Percentiles rank a stretch among this genome's conserved stretches.
phyloP scores from a whole-genome alignment of 2,797 vertebrate genomes.

The Xiphorhynchus erythropygius region DNA sequence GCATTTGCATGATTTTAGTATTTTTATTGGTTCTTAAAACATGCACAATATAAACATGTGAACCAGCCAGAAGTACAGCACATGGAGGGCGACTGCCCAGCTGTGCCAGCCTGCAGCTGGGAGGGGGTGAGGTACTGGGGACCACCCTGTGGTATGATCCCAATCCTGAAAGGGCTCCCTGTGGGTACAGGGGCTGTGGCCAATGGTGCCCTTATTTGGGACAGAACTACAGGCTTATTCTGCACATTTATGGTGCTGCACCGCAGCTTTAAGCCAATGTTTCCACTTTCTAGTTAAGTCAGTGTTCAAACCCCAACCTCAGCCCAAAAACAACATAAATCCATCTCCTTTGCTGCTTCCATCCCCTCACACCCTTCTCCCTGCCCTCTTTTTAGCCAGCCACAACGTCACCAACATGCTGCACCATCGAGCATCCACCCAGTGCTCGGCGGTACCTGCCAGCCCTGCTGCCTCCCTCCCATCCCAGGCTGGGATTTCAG shows the following conservation, averaged over 20 bases:
- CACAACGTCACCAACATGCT: neutral
- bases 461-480: neutral
- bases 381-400: neutral
- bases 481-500: neutral
- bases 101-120: neutral
- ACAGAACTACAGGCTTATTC: neutral
- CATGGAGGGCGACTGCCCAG: neutral
- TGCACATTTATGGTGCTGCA: constrained; percentile 25
- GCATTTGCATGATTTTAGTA: constrained; percentile 16
- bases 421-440: neutral
- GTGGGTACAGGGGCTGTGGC: neutral
- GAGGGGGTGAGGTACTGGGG: neutral
- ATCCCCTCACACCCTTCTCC: neutral
- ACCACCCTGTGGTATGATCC: neutral
- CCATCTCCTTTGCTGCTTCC: neutral
- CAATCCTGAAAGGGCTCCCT: neutral
- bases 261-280: neutral
- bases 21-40: constrained; percentile 38
- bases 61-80: neutral
- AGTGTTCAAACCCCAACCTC: neutral
- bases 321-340: constrained; percentile 28
- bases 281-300: constrained; percentile 32
- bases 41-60: neutral
- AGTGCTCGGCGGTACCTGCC: fast-evolving
- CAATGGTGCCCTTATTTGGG: neutral